A percentile compares a stretch with the other conserved stretches of the same genome.
Conservation (phyloP, 2,113 vertebrate species). For the Python bivittatus region DNA sequence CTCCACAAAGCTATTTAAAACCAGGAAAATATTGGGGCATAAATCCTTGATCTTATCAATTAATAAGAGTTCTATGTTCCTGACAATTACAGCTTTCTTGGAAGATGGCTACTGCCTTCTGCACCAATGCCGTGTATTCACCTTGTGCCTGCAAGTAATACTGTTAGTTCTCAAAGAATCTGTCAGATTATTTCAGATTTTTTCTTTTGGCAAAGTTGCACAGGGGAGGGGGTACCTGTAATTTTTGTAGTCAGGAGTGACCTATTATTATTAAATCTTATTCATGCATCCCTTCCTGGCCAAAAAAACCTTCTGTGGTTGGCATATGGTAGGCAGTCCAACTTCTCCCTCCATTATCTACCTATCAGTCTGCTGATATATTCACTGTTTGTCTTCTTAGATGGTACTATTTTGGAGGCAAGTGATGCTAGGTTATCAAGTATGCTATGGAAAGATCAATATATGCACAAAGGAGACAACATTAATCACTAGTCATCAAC, state of each 20-base stretch:
- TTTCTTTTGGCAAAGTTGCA: neutral
- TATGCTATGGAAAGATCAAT: slow-evolving; percentile 45
- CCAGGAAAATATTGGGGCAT: neutral
- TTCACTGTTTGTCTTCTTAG: neutral
- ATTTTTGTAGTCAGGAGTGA: neutral
- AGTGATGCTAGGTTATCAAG: slow-evolving; percentile 42
- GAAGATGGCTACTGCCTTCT: neutral
- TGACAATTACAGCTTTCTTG: neutral
- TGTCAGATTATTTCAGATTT: neutral
- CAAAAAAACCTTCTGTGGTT: neutral
- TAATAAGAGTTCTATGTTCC: neutral
- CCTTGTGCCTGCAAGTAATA: neutral
- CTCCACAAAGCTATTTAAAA: neutral
- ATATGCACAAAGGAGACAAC: slow-evolving; percentile 25
- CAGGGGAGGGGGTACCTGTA: neutral
- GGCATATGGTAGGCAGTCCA: neutral
- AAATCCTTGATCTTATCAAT: neutral
- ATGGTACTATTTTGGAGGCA: neutral
- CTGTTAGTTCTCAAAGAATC: neutral
- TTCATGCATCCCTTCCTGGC: neutral
- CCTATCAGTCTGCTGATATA: neutral
- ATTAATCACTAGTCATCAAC: slow-evolving; percentile 41
- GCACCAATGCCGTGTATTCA: neutral
- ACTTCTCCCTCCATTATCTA: neutral
- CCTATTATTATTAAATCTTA: neutral